Conservation (phyloP, 64 coral and sea anemone genomes). For the Pocillopora verrucosa region DNA sequence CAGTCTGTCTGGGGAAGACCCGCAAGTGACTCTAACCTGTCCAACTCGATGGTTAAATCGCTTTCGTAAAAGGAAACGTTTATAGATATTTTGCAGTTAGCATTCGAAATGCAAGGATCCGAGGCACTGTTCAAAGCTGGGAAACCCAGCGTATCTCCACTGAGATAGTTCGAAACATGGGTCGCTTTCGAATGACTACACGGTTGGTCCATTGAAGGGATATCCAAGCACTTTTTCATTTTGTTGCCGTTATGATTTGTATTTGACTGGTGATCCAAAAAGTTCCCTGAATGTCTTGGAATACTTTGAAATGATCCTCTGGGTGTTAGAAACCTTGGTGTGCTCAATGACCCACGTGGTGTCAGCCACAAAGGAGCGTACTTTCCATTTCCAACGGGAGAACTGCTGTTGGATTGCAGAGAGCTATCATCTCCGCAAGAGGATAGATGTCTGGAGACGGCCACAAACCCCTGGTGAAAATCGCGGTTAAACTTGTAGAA, state of each 20-base stretch:
- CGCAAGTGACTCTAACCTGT: background rate
- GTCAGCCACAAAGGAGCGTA: constrained; percentile 2
- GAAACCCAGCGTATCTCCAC: too few relatives aligned
- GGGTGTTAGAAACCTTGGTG: background rate
- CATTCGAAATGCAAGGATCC: background rate
- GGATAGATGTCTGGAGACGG: background rate
- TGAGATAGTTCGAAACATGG: too few relatives aligned
- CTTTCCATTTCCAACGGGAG: background rate
- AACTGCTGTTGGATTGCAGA: background rate
- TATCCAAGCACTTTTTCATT: background rate
- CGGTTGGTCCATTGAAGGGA: background rate
- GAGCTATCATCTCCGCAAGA: background rate
- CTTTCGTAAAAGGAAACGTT: background rate
- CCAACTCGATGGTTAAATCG: background rate
- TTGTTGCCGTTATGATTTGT: background rate
- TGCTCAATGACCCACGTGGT: background rate
- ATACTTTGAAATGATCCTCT: constrained; percentile 11
- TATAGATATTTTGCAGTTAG: background rate
- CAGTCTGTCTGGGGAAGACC: background rate
- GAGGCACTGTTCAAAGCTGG: background rate
- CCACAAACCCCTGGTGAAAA: constrained; percentile 66
- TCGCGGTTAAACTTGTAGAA: constrained; percentile 76
- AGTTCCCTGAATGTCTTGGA: background rate
- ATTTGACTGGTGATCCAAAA: background rate
- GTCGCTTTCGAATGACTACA: too few relatives aligned